Conservation (phyloP, 2,797 vertebrate species). For the Pterois miles region DNA sequence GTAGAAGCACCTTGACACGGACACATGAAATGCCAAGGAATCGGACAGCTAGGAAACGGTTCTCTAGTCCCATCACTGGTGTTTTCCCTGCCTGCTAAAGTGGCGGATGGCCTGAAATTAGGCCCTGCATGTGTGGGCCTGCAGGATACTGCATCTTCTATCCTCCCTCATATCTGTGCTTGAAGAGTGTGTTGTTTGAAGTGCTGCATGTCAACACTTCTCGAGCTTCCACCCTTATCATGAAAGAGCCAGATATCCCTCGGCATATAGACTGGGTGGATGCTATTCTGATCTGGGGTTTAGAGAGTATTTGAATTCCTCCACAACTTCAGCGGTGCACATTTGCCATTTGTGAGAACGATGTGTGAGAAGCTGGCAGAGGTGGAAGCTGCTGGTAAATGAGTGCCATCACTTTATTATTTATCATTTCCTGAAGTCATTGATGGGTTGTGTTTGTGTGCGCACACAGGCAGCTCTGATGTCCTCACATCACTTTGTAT, state of each 20-base stretch:
- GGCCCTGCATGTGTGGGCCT: background rate
- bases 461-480: background rate
- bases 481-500: slow-evolving; percentile 35
- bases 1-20: too few species aligned
- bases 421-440: background rate
- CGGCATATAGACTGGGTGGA: background rate
- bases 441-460: background rate
- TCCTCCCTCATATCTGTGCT: background rate
- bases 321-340: background rate
- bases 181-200: slow-evolving; percentile 22
- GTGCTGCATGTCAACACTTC: slow-evolving; percentile 9
- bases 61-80: too few species aligned
- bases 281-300: slow-evolving; percentile 29
- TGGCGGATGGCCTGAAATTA: too few species aligned
- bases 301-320: slow-evolving; percentile 1
- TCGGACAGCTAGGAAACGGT: too few species aligned
- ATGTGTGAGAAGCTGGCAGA: background rate
- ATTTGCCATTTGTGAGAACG: slow-evolving; percentile 10
- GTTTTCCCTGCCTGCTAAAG: too few species aligned
- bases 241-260: slow-evolving; percentile 60
- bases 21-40: too few species aligned
- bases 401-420: background rate
- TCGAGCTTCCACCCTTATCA: slow-evolving; percentile 36
- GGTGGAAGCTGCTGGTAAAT: slow-evolving; percentile 2
- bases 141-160: background rate